These are phyloP conservation scores for Thymelicus acteon DNA, from an alignment of 2,888 invertebrate genomes.

Conservation along the genomic window DNA sequence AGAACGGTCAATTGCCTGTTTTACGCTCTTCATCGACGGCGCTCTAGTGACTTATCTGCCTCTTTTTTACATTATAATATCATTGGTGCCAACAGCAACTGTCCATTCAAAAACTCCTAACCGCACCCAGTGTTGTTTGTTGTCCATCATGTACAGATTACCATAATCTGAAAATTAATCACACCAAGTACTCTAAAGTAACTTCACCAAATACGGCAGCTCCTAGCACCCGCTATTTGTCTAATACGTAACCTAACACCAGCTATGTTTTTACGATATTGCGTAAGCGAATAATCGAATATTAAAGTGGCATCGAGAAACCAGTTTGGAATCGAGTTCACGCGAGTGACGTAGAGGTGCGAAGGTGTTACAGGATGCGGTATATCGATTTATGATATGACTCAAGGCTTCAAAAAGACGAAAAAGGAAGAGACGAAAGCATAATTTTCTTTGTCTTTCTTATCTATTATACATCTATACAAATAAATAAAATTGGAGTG, in stretches of 20 bases:
- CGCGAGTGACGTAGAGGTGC: slow-evolving; percentile 34
- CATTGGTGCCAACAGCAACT: too few relatives aligned
- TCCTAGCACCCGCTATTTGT: slow-evolving; percentile 14
- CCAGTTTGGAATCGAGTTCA: slow-evolving; percentile 48
- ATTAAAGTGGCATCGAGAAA: slow-evolving; percentile 49
- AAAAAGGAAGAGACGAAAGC: too few relatives aligned
- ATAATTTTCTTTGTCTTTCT: too few relatives aligned
- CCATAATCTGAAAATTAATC: neutral
- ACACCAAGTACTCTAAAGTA: slow-evolving; percentile 5
- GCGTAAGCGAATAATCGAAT: slow-evolving; percentile 49
- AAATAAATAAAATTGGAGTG: too few relatives aligned
- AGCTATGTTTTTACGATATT: slow-evolving; percentile 48
- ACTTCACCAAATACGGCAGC: slow-evolving; percentile 5
- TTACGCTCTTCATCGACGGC: too few relatives aligned
- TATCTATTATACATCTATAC: too few relatives aligned
- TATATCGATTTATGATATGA: slow-evolving; percentile 23
- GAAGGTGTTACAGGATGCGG: slow-evolving; percentile 39
- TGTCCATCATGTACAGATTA: neutral
- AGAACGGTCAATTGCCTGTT: too few relatives aligned
- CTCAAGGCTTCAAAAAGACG: neutral
- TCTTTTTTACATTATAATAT: too few relatives aligned
- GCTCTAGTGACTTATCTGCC: too few relatives aligned
- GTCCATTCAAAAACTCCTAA: neutral
- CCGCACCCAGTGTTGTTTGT: neutral
- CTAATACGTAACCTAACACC: slow-evolving; percentile 44